Percentiles rank a stretch among this genome's conserved stretches.
These are phyloP conservation scores for Pectinophora gossypiella DNA, from an alignment of 1,140 invertebrate genomes.

Conservation along the genomic window DNA sequence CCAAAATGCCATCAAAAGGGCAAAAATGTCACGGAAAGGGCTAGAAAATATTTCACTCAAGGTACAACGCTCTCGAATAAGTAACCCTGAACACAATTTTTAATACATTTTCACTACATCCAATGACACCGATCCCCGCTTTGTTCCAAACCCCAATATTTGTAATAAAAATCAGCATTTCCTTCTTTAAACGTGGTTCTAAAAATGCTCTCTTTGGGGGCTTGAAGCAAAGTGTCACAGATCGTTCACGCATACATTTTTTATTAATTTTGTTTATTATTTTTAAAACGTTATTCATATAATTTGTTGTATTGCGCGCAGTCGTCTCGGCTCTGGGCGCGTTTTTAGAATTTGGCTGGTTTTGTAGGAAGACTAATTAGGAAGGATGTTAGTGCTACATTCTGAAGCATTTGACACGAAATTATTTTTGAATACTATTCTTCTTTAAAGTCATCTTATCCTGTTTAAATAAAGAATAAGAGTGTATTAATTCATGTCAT, in stretches of 20 bases:
- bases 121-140: conserved; percentile 30
- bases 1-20: too few relatives aligned
- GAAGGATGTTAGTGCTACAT: too few relatives aligned
- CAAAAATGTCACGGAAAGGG: too few relatives aligned
- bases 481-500: too few relatives aligned
- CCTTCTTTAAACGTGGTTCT: conserved; percentile 28
- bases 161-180: conserved; percentile 54
- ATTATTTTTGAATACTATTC: too few relatives aligned
- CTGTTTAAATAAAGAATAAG: too few relatives aligned
- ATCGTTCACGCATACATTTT: conserved; percentile 61
- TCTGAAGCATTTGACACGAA: too few relatives aligned
- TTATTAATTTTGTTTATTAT: conserved; percentile 69
- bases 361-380: conserved; percentile 57
- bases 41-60: conserved; percentile 33
- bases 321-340: conserved; percentile 33
- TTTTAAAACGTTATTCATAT: conserved; percentile 73
- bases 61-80: conserved; percentile 49
- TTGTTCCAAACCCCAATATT: conserved; percentile 25
- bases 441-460: too few relatives aligned
- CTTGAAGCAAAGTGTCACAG: conserved; percentile 22
- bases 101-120: conserved; percentile 61
- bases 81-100: conserved; percentile 58
- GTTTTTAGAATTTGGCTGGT: conserved; percentile 29
- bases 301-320: conserved; percentile 69
- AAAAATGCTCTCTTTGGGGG: conserved; percentile 43